A percentile compares a stretch with the other conserved stretches of the same genome.
phyloP scores from a whole-genome alignment of 2,888 invertebrate genomes.

The Trichogramma dendrolimi region DNA sequence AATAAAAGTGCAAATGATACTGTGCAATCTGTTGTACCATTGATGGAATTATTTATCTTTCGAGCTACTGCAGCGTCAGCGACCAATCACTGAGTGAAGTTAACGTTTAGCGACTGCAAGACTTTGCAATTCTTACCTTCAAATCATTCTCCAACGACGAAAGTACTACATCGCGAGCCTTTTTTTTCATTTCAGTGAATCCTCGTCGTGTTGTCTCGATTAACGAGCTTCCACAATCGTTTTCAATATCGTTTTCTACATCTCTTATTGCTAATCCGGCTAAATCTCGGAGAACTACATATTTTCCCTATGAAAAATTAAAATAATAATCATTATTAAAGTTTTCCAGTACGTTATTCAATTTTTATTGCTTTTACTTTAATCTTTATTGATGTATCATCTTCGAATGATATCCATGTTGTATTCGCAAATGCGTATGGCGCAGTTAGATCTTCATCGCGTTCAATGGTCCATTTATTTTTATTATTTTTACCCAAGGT shows the following conservation, averaged over 20 bases:
- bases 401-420: slow-evolving; percentile 75
- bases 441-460: slow-evolving; percentile 73
- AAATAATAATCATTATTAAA: slow-evolving; percentile 11
- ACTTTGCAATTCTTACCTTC: slow-evolving; percentile 36
- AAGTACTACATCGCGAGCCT: slow-evolving; percentile 50
- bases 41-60: slow-evolving; percentile 9
- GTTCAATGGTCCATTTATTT: slow-evolving; percentile 69
- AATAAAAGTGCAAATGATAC: too few species aligned
- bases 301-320: slow-evolving; percentile 58
- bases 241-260: slow-evolving; percentile 57
- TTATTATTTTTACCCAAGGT: slow-evolving; percentile 54
- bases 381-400: slow-evolving; percentile 67
- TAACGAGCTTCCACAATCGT: slow-evolving; percentile 42
- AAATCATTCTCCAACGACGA: slow-evolving; percentile 51
- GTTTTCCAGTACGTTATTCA: not conserved
- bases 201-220: slow-evolving; percentile 42
- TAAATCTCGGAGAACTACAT: slow-evolving; percentile 66
- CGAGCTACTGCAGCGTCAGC: slow-evolving; percentile 1
- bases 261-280: slow-evolving; percentile 64
- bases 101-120: slow-evolving; percentile 1
- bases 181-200: slow-evolving; percentile 48
- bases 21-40: too few species aligned
- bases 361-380: slow-evolving; percentile 52
- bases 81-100: slow-evolving; percentile 8
- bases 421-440: slow-evolving; percentile 71